Conservation (phyloP, 2,888 invertebrate genomes). For the Cerceris rybyensis region DNA sequence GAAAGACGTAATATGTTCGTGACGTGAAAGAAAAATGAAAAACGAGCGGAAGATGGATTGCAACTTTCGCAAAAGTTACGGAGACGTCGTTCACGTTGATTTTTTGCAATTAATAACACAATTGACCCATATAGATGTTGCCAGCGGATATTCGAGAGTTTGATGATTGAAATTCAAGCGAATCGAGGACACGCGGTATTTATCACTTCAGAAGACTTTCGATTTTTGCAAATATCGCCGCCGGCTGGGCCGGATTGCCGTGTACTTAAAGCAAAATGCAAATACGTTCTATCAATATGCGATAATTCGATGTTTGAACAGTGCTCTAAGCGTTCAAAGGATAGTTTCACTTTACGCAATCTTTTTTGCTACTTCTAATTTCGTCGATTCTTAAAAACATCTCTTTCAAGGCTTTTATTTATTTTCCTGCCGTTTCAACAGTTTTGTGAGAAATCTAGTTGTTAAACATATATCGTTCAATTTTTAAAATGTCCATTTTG, state of each 20-base stretch:
- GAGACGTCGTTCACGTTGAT: neutral
- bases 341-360: too few species aligned
- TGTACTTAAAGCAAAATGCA: neutral
- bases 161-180: conserved; percentile 1
- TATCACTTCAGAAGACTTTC: neutral
- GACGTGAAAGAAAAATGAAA: too few species aligned
- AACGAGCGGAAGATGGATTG: too few species aligned
- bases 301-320: neutral
- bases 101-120: neutral
- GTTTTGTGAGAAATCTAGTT: too few species aligned
- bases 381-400: too few species aligned
- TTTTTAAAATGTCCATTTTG: too few species aligned
- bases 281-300: neutral
- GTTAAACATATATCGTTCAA: too few species aligned
- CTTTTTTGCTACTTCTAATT: too few species aligned
- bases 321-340: neutral
- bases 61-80: too few species aligned
- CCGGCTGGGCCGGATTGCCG: neutral
- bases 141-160: neutral
- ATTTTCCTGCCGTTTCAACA: too few species aligned
- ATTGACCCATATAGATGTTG: neutral
- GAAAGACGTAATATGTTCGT: too few species aligned
- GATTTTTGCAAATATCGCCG: conserved; percentile 1
- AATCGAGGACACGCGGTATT: conserved; percentile 3
- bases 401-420: too few species aligned